phyloP scores from a whole-genome alignment of 2,888 invertebrate genomes.

The Athetis lepigone region DNA sequence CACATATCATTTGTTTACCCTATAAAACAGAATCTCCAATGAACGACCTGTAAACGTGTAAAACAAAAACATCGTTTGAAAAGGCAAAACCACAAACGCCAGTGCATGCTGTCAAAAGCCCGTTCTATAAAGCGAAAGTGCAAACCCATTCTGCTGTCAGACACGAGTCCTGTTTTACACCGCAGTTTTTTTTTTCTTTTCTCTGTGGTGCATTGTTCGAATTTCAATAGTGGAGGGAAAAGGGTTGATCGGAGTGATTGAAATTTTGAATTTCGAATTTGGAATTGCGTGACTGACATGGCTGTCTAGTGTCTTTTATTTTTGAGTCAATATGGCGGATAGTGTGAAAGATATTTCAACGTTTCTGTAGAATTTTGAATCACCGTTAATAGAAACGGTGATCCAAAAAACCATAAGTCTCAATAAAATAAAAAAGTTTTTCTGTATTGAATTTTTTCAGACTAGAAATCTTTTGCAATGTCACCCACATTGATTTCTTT shows the following conservation, averaged over 20 bases:
- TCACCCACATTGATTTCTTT: too few relatives aligned
- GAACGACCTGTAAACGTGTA: constrained; percentile 20
- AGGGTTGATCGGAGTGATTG: constrained; percentile 28
- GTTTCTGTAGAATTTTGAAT: too few relatives aligned
- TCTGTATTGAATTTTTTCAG: too few relatives aligned
- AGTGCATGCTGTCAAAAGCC: constrained; percentile 55
- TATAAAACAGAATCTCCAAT: constrained; percentile 2
- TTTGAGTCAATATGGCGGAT: not conserved
- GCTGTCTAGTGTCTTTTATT: constrained; percentile 17
- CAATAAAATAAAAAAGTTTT: too few relatives aligned
- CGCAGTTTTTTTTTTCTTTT: constrained; percentile 20
- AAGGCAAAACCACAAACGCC: constrained; percentile 30
- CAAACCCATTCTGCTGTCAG: constrained; percentile 57
- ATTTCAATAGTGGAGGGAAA: constrained; percentile 25
- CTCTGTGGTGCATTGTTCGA: constrained; percentile 34
- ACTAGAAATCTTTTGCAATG: too few relatives aligned
- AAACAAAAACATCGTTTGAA: constrained; percentile 50
- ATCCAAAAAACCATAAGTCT: too few relatives aligned
- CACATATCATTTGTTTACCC: not conserved
- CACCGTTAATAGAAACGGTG: too few relatives aligned
- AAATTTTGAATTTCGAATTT: constrained; percentile 15
- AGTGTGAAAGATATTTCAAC: too few relatives aligned
- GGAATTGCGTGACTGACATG: not conserved
- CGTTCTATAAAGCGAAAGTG: constrained; percentile 51
- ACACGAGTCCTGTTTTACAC: constrained; percentile 42